These are phyloP conservation scores for Sebastes itinus DNA, from an alignment of 2,797 vertebrate species.

Conservation along the genomic window DNA sequence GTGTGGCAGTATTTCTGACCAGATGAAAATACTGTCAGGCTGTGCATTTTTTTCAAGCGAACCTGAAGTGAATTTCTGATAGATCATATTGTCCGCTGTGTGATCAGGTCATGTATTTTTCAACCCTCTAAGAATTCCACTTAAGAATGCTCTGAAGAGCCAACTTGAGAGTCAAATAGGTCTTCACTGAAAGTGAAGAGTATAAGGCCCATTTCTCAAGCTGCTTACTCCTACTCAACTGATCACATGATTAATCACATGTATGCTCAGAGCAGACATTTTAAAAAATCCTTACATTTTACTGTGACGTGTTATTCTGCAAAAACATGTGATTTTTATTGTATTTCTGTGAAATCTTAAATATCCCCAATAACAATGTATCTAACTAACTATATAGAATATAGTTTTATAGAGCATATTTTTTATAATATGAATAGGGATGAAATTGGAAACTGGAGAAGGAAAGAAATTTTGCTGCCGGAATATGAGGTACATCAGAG, in stretches of 20 bases:
- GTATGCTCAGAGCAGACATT: neutral
- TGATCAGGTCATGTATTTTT: neutral
- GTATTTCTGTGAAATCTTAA: neutral
- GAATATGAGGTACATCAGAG: neutral
- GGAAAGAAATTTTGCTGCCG: neutral
- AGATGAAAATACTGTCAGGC: neutral
- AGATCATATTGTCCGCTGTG: neutral
- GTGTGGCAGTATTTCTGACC: too few species aligned
- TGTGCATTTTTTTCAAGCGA: neutral
- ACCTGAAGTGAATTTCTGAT: neutral
- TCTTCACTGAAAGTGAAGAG: neutral
- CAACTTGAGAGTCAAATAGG: neutral
- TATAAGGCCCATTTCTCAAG: neutral
- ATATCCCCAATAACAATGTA: neutral
- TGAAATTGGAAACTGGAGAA: neutral
- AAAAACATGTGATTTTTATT: neutral
- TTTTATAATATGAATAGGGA: neutral
- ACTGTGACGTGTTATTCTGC: neutral
- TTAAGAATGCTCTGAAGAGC: neutral
- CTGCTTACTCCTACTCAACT: neutral
- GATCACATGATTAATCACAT: neutral
- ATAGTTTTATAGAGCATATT: neutral
- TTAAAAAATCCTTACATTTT: neutral
- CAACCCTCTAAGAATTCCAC: neutral
- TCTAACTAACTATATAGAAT: neutral